These are phyloP conservation scores for Phalera bucephala DNA, from an alignment of 2,888 invertebrate species.

Conservation along the genomic window DNA sequence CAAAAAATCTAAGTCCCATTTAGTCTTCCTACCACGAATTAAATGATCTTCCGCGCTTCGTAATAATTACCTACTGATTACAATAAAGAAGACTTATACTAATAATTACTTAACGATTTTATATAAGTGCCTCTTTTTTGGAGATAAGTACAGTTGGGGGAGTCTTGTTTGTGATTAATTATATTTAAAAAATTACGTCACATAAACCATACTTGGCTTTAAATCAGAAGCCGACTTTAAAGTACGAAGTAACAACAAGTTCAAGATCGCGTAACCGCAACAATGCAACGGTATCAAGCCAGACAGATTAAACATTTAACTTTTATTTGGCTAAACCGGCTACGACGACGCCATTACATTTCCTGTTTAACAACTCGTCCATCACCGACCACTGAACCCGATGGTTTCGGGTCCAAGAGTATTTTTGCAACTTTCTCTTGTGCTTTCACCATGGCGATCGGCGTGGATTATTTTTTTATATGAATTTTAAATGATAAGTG, in stretches of 20 bases:
- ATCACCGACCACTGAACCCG: slow-evolving; percentile 3
- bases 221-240: too few relatives aligned
- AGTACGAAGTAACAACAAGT: too few relatives aligned
- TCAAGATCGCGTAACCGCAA: neutral
- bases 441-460: slow-evolving; percentile 50
- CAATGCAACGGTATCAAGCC: neutral
- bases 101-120: too few relatives aligned
- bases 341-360: slow-evolving; percentile 5
- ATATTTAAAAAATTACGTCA: neutral
- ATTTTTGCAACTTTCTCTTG: slow-evolving; percentile 56
- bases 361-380: slow-evolving; percentile 22
- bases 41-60: too few relatives aligned
- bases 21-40: too few relatives aligned
- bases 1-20: too few relatives aligned
- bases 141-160: too few relatives aligned
- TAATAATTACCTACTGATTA: too few relatives aligned
- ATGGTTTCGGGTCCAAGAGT: slow-evolving; percentile 33
- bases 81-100: too few relatives aligned
- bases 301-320: neutral
- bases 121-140: too few relatives aligned
- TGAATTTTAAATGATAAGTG: slow-evolving; percentile 7
- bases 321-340: neutral
- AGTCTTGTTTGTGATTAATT: too few relatives aligned
- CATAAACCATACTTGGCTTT: too few relatives aligned
- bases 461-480: slow-evolving; percentile 33